phyloP scores from a whole-genome alignment of 1,140 invertebrate genomes.

The Acyrthosiphon pisum region DNA sequence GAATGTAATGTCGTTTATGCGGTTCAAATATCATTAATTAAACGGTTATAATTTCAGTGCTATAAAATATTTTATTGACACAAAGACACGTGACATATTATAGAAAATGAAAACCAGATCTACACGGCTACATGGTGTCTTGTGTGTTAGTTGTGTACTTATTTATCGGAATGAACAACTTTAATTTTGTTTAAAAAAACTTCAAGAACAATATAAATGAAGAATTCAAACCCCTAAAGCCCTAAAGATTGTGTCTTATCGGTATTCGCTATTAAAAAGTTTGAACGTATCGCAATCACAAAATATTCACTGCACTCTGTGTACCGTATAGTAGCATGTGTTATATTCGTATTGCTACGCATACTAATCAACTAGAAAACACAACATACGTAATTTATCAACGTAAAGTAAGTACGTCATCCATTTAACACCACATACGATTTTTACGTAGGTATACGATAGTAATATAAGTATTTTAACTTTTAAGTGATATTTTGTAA shows the following conservation, averaged over 20 bases:
- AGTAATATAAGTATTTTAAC: neutral
- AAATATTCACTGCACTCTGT: neutral
- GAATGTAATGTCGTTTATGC: no score
- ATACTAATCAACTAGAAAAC: neutral
- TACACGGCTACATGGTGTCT: no score
- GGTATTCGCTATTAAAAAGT: neutral
- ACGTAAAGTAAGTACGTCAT: neutral
- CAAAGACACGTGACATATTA: no score
- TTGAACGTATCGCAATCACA: neutral
- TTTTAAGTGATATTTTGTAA: neutral
- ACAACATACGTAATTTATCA: neutral
- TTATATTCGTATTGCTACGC: neutral
- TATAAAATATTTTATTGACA: no score
- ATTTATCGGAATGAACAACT: neutral
- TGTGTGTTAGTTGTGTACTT: no score
- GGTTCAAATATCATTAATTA: no score
- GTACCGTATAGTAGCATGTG: neutral
- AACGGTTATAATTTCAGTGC: no score
- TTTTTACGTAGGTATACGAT: neutral
- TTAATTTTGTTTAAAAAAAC: neutral
- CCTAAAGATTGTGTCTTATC: neutral
- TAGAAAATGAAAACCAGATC: no score
- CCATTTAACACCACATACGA: neutral
- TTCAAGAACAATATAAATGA: neutral
- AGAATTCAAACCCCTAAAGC: neutral